Conservation (phyloP, 2,113 vertebrate genomes). For the Ailurus styani region DNA sequence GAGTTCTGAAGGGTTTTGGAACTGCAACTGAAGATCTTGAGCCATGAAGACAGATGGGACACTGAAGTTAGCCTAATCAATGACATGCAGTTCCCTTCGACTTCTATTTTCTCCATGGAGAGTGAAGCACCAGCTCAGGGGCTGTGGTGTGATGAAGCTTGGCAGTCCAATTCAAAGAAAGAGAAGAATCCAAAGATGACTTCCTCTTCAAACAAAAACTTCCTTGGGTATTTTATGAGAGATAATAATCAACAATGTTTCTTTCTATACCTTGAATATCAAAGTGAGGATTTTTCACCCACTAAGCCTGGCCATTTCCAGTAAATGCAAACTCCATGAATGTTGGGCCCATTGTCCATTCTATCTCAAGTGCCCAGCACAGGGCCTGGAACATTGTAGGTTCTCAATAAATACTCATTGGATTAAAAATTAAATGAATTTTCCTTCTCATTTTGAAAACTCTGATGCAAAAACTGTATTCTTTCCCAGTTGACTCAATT, state of each 20-base stretch:
- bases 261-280: background rate
- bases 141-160: background rate
- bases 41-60: conserved; percentile 50
- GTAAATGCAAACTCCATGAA: background rate
- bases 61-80: conserved; percentile 45
- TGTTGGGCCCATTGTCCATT: background rate
- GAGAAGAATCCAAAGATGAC: background rate
- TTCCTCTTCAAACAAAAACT: background rate
- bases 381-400: background rate
- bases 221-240: background rate
- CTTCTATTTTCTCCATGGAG: background rate
- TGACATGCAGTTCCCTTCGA: background rate
- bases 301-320: background rate
- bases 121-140: background rate
- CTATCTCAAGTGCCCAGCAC: background rate
- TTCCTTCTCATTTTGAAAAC: background rate
- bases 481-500: background rate
- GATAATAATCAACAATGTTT: background rate
- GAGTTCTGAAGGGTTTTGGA: conserved; percentile 45
- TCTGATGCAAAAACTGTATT: background rate
- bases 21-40: conserved; percentile 16
- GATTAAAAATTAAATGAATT: background rate
- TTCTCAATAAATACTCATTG: background rate
- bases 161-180: conserved; percentile 10
- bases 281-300: background rate